Evolutionary conservation across 2,113 vertebrate species (phyloP).

Genomic region (Erythrolamprus reginae): DNA sequence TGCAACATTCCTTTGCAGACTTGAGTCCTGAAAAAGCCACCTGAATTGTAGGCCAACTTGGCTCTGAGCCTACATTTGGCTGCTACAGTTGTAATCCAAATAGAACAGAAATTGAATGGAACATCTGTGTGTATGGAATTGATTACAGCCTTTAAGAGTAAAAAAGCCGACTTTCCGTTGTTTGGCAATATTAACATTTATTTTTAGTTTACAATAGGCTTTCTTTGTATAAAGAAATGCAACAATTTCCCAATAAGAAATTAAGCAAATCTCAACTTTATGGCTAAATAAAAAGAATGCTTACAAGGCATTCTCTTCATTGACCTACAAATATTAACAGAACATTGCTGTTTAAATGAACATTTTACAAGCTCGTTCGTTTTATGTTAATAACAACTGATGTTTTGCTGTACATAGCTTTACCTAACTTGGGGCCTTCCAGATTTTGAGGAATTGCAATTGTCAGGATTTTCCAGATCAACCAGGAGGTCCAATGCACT

Average conservation of each 20-base stretch:
- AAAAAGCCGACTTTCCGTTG: not conserved
- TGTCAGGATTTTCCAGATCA: not conserved
- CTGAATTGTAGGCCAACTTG: not conserved
- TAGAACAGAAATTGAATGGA: conserved; percentile 18
- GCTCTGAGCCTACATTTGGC: not conserved
- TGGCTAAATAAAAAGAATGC: not conserved
- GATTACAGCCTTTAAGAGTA: not conserved
- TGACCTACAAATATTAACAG: not conserved
- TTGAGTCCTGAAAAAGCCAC: not conserved
- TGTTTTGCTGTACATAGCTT: not conserved
- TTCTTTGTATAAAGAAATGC: not conserved
- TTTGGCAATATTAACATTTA: not conserved
- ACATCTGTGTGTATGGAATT: conserved; percentile 15
- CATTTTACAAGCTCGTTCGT: not conserved
- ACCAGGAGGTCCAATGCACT: not conserved
- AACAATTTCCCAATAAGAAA: not conserved
- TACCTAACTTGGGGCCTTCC: not conserved
- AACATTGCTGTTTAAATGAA: not conserved
- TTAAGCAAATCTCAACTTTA: not conserved
- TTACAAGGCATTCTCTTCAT: not conserved
- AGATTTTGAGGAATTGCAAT: not conserved
- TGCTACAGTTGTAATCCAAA: conserved; percentile 10
- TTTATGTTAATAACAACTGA: not conserved
- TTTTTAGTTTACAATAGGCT: not conserved
- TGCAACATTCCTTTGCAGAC: not conserved